Base-by-base conservation (phyloP, 2,113 vertebrate species). In the Anoplopoma fimbria region DNA sequence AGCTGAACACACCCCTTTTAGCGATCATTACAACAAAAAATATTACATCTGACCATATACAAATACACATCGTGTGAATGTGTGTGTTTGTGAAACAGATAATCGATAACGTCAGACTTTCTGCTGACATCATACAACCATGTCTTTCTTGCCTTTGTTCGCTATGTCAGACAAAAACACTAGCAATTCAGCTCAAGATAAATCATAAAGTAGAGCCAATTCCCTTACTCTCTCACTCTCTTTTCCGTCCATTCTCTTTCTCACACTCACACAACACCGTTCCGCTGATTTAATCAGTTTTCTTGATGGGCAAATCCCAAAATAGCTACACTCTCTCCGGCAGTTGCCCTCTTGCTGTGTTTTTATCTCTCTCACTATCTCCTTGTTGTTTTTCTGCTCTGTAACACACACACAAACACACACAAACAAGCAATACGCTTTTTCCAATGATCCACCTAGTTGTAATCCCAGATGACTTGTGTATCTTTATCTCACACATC, bases 211-310 rank as follows among this genome's bases (percentile, higher is more conserved):
- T 15, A 25, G 36, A 88, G 36, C 33, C 69, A 49, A 19, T 73
- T 73, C 19, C 4, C 33, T 40, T 70, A 25, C 10, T 72, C 10
- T 55, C 68, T 75, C 42, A 10, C 49, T 65, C 65, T 69, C 62
- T 81, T 33, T 57, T 31, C 75, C 62, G 19, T 29, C 15, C 40
- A 10, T 53, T 49, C 36, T 77, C 55, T 65, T 38, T 88, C 34
- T 70, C 55, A 64, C 36, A 62, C 57, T 63, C 65, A 38, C 65
- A 75, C 70, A 38, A 13, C 33, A 29, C 12, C 0, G 1, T 77
- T 79, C 74, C 88, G 87, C 87, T 92, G 89, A 87, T 88, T 83
- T 79, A 87, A 85, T 91, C 87, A 77, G 71, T 85, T 87, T 88
- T 83, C 75, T 79, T 84, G 79, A 87, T 84, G 83, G 88, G 88